These are phyloP conservation scores for Rhegmatorhina hoffmannsi DNA, from an alignment of 2,113 vertebrate genomes.

Conservation along the genomic window DNA sequence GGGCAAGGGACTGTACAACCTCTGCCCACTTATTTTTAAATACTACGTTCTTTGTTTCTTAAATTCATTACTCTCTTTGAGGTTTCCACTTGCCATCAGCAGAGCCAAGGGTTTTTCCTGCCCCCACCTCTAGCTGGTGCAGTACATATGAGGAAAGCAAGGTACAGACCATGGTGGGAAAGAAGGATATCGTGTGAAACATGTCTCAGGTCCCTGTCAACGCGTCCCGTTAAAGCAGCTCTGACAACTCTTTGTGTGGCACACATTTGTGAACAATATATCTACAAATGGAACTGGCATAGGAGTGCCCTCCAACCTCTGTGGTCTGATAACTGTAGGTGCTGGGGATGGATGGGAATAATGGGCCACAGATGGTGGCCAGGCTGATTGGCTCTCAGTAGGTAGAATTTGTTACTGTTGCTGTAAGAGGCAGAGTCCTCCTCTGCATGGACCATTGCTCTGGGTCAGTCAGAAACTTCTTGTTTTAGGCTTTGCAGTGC, in stretches of 20 bases:
- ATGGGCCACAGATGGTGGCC: not conserved
- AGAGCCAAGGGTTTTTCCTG: not conserved
- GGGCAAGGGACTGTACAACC: not conserved
- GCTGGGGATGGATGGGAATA: not conserved
- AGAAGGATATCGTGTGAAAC: rapidly evolving
- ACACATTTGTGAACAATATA: not conserved
- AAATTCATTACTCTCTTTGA: not conserved
- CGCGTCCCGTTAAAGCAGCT: rapidly evolving
- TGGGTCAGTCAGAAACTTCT: not conserved
- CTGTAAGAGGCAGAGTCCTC: not conserved
- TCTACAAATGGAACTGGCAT: not conserved
- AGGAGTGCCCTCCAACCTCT: not conserved
- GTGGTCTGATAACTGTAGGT: not conserved
- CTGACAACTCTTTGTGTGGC: not conserved
- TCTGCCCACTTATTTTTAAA: slow-evolving; percentile 47
- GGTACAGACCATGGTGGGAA: not conserved
- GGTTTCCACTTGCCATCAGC: not conserved
- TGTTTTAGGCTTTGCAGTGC: not conserved
- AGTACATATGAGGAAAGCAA: not conserved
- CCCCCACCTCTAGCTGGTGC: rapidly evolving
- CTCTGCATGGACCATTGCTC: not conserved
- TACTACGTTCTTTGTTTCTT: slow-evolving; percentile 33
- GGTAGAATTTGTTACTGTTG: not conserved
- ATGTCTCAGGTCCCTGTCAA: not conserved
- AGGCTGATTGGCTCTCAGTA: not conserved